Evolutionary conservation across 2,113 vertebrate species (phyloP), one percentile per base, ranked within the genome.

Genomic region (Brachypteracias leptosomus): DNA sequence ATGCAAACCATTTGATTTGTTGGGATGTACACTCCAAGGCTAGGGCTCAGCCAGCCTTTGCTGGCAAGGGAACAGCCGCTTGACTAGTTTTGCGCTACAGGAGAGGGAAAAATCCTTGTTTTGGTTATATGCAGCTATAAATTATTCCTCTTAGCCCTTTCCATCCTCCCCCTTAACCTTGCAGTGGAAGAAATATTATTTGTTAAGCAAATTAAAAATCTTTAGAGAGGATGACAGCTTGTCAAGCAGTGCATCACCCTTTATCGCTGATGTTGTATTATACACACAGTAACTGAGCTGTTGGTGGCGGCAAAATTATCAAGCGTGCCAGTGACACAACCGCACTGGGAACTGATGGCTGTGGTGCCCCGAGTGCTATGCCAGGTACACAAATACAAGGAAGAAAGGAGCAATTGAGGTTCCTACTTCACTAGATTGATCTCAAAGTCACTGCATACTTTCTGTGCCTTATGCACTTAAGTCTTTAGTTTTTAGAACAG

Each of bases 1-100:
- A 92, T 78, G 78, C 65, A 95, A 92, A 36, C 77, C n/a, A 70
- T 87, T 96, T 96, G 88, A 97, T 96, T 97, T 90, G 76, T 81
- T 96, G 72, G 42, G 89, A 77, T 90, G 13, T 79, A n/a, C 6
- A 33, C 46, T 78, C 47, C 52, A 90, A 80, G 68, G 83, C 73
- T 68, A 62, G 3, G 6, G 29, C n/a, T 92, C 79, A 90, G 85
- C 15, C 55, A 91, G 36, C 47, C 40, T 89, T 89, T 93, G 83
- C 88, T 89, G 88, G 35, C 57, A 95, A 59, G 20, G 59, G 88
- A 97, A 91, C 21, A 85, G 72, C 63, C 81, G 75, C 16, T 58
- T 88, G 40, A 92, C 59, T 80, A 87, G 96, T 81, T 86, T 88
- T 70, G 59, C 14, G 4, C 62, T 61, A 57, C 3, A 2, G 14